Conservation (phyloP, 2,113 vertebrate species). For the Neolamprologus tretocephalus region DNA sequence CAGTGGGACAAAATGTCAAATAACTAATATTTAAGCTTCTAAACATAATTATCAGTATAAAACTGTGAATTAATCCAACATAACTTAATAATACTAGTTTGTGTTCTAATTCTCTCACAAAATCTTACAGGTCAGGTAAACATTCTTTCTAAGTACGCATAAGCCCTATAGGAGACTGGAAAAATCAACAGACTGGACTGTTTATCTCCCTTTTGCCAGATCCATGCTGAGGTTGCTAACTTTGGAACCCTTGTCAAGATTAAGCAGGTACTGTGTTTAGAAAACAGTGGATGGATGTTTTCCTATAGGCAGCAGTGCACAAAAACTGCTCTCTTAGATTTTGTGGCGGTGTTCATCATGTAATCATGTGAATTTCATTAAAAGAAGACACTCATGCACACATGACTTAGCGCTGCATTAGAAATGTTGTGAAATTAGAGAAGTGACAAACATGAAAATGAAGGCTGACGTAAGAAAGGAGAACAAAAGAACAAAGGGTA, state of each 20-base stretch:
- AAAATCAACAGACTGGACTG: not conserved
- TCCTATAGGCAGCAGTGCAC: not conserved
- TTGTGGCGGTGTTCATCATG: not conserved
- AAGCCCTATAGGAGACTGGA: not conserved
- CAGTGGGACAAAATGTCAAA: not conserved
- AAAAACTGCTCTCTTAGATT: not conserved
- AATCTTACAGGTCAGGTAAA: not conserved
- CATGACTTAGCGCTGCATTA: not conserved
- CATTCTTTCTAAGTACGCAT: not conserved
- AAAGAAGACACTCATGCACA: not conserved
- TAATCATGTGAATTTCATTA: not conserved
- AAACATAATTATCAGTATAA: not conserved
- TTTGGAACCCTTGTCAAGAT: not conserved
- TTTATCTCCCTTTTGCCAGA: not conserved
- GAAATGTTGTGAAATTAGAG: not conserved
- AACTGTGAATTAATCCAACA: not conserved
- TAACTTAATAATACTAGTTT: not conserved
- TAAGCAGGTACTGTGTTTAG: not conserved
- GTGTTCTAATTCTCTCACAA: not conserved
- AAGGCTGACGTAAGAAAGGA: not conserved
- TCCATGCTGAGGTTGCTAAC: not conserved
- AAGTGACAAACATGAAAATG: not conserved
- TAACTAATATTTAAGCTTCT: not conserved
- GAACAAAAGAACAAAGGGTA: not conserved
- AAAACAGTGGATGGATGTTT: not conserved